Evolutionary conservation across 2,888 invertebrate species (phyloP), one percentile per base, ranked within the genome.

Genomic region (Drosophila neotestacea): DNA sequence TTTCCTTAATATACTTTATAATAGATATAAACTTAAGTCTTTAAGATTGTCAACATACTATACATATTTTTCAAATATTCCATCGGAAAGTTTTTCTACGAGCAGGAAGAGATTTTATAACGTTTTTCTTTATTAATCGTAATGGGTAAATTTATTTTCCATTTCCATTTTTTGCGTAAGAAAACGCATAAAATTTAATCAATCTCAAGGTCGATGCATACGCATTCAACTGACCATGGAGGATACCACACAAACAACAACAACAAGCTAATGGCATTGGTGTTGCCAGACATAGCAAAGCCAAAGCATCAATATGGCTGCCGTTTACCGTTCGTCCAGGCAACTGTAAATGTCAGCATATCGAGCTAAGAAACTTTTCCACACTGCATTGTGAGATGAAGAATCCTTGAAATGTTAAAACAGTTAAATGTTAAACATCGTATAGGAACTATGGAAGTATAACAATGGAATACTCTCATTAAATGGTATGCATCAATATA

Each of bases 291-390:
- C 39, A 28, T 22, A 13, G 10, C 10, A n/a, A 22, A 47, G 36
- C 36, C 6, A 30, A 58, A 38, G 13, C 44, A 13, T 10, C 30
- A 59, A 58, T 27, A 58, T 58, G 58, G 47, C 58, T 13, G 28
- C 38, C 38, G 5, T 47, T 58, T n/a, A 30, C 47, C 58, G 58
- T 48, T 58, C 13, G 38, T 13, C 13, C 16, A 9, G 30, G 7
- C 28, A 16, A 30, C 42, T 11, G 30, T 39, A 39, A 52, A 41
- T 30, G 30, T 30, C 28, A 41, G 16, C 16, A 27, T 6, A 11
- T 27, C 22, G 54, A 32, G 27, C 34, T 22, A 6, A 7, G 10
- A 46, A 36, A 10, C 13, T 13, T 9, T 27, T 32, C n/a, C 6
- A 34, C 10, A 7, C 9, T n/a, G n/a, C 48, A 22, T 6, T 9